phyloP scores from a whole-genome alignment of 1,140 invertebrate species.

The Bicyclus anynana region DNA sequence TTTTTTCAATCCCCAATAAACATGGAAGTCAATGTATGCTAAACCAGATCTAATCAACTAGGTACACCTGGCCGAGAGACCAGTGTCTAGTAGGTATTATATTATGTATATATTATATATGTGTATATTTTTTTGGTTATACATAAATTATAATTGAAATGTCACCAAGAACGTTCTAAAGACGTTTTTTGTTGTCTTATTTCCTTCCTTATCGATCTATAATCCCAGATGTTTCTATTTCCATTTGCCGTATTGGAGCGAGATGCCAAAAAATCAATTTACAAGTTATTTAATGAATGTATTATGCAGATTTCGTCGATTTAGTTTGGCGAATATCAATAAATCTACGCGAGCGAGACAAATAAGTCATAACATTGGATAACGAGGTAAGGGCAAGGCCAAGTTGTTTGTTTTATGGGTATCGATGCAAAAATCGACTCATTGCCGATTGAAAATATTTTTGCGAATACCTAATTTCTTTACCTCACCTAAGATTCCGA shows the following conservation, averaged over 20 bases:
- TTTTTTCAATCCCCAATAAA: background rate
- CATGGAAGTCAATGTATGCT: background rate
- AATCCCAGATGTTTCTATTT: constrained; percentile 46
- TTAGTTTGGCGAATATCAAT: constrained; percentile 57
- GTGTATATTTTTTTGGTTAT: constrained; percentile 22
- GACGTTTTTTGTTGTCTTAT: constrained; percentile 47
- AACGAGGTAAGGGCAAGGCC: constrained; percentile 54
- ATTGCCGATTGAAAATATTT: constrained; percentile 40
- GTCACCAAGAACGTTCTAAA: constrained; percentile 47
- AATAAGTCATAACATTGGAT: constrained; percentile 72
- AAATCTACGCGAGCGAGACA: constrained; percentile 63
- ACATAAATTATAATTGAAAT: constrained; percentile 53
- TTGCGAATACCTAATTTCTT: background rate
- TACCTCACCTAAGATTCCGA: no score
- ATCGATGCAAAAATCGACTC: constrained; percentile 47
- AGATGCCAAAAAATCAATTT: constrained; percentile 67
- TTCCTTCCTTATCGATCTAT: constrained; percentile 54
- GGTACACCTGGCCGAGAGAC: constrained; percentile 12
- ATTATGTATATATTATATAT: background rate
- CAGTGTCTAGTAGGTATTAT: no score
- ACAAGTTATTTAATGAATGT: constrained; percentile 60
- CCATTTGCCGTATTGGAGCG: constrained; percentile 34
- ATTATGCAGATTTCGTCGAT: constrained; percentile 64
- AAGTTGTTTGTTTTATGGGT: constrained; percentile 42
- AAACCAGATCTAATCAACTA: constrained; percentile 20